Conservation (phyloP, 2,888 invertebrate genomes). For the Operophtera brumata region DNA sequence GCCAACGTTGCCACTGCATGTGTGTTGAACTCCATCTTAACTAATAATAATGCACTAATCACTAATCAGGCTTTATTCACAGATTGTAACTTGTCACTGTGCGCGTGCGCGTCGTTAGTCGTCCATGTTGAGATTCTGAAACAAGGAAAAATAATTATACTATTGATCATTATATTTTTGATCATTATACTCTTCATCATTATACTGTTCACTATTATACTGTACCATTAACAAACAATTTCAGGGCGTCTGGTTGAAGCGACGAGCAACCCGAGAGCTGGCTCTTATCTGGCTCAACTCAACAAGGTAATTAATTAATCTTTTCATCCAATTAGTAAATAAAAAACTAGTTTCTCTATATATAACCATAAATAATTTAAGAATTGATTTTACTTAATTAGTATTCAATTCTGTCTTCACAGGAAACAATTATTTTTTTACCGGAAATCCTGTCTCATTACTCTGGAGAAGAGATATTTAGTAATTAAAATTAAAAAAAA, state of each 20-base stretch:
- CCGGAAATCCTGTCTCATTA: not conserved
- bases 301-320: too few relatives aligned
- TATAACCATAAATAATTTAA: not conserved
- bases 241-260: too few relatives aligned
- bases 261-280: too few relatives aligned
- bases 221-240: too few relatives aligned
- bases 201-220: too few relatives aligned
- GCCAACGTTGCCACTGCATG: constrained; percentile 40
- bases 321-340: not conserved
- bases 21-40: constrained; percentile 51
- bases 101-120: constrained; percentile 41
- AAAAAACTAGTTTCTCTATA: not conserved
- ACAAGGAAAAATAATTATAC: constrained; percentile 37
- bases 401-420: not conserved
- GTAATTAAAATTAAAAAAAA: too few relatives aligned
- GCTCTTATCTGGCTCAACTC: too few relatives aligned
- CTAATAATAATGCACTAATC: constrained; percentile 32
- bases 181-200: too few relatives aligned
- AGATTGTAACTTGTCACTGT: constrained; percentile 23
- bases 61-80: constrained; percentile 40
- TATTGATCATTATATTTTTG: too few relatives aligned
- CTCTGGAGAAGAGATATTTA: not conserved
- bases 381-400: not conserved
- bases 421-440: not conserved
- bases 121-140: constrained; percentile 59